phyloP scores from a whole-genome alignment of 2,888 invertebrate genomes.

The Andricus curvator region DNA sequence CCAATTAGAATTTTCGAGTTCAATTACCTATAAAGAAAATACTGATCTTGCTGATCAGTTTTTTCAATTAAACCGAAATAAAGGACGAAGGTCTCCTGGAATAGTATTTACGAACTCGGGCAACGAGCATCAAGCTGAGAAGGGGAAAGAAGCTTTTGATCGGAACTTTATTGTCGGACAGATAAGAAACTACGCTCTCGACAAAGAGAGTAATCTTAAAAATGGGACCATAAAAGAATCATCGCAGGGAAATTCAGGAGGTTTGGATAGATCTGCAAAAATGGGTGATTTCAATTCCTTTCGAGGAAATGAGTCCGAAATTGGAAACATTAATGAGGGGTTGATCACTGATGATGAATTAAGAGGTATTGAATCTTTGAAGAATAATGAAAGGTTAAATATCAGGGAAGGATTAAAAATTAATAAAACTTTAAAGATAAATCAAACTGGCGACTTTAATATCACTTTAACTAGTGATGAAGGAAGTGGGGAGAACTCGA shows the following conservation, averaged over 20 bases:
- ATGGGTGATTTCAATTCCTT: not conserved
- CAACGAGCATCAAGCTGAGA: not conserved
- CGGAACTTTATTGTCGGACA: slow-evolving; percentile 1
- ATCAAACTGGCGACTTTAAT: not conserved
- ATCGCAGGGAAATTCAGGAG: not conserved
- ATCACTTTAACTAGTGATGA: slow-evolving; percentile 2
- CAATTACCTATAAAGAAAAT: not conserved
- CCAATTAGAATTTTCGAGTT: not conserved
- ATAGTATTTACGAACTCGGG: not conserved
- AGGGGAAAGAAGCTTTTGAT: not conserved
- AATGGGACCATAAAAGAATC: not conserved
- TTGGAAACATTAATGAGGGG: not conserved
- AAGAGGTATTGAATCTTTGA: not conserved
- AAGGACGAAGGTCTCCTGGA: not conserved
- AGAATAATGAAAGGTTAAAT: not conserved
- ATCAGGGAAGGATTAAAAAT: not conserved
- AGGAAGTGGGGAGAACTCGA: not conserved
- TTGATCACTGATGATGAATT: not conserved
- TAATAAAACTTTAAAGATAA: not conserved
- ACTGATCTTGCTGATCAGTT: not conserved
- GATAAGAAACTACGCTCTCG: slow-evolving; percentile 13
- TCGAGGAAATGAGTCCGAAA: not conserved
- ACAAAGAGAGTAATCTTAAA: not conserved
- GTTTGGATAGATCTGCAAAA: not conserved
- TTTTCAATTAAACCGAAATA: not conserved